Conservation (phyloP, 1,140 invertebrate genomes). For the Brachionus sp. region DNA sequence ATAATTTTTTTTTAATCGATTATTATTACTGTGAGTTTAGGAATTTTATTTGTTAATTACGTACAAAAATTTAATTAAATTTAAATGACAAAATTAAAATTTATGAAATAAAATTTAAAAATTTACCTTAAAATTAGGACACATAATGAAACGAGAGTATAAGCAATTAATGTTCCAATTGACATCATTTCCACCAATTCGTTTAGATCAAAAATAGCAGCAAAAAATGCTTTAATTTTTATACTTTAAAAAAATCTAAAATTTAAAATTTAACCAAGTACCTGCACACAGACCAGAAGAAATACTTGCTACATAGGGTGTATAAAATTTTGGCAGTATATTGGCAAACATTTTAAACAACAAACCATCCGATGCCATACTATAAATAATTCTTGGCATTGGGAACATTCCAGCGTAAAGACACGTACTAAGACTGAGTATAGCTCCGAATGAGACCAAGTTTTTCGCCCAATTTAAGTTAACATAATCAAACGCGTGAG, state of each 20-base stretch:
- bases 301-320: constrained; percentile 75
- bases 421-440: constrained; percentile 46
- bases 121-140: constrained; percentile 72
- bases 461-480: constrained; percentile 73
- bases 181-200: constrained; percentile 91
- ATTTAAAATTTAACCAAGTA: constrained; percentile 49
- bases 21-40: no score
- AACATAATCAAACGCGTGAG: constrained; percentile 84
- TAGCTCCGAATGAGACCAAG: constrained; percentile 73
- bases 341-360: constrained; percentile 50
- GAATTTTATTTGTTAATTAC: no score
- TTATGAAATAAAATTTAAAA: no score
- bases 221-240: constrained; percentile 69
- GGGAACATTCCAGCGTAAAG: constrained; percentile 95
- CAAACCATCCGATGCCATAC: constrained; percentile 59
- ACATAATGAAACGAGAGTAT: constrained; percentile 82
- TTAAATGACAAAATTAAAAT: no score
- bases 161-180: constrained; percentile 86
- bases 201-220: constrained; percentile 77
- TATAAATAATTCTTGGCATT: constrained; percentile 84
- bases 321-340: constrained; percentile 65
- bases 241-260: neutral
- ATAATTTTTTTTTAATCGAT: neutral
- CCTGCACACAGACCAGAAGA: constrained; percentile 74
- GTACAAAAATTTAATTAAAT: no score